Evolutionary conservation across 2,888 invertebrate genomes (phyloP), one percentile per base, ranked within the genome.

Genomic region (Parasteatoda lunata): DNA sequence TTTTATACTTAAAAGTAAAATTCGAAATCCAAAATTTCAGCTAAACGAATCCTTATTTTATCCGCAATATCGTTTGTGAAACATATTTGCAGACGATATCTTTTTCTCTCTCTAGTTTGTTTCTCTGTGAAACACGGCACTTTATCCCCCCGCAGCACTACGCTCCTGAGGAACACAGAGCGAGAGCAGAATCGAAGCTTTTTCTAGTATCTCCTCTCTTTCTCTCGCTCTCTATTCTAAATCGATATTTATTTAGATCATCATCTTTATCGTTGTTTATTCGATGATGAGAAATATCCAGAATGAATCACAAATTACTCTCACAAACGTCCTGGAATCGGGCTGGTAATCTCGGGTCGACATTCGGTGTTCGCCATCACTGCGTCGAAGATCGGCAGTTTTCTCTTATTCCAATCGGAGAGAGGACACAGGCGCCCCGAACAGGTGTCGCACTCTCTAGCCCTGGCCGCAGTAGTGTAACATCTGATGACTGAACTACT

Each of bases 381-480:
- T 86, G 76, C 77, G 71, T 81, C 71, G 77, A 86, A 78, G 65
- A 81, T 49, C 71, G 59, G 64, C 76, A 71, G 84, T 77, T 59
- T 59, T 59, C 59, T 59, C 84, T 71, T 77, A 72, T 84, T 84
- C 73, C 77, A 71, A 71, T 71, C 30, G 73, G 72, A 48, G 84
- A 77, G 73, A 84, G 80, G 76, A 78, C 78, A 84, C 80, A 71
- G 80, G 75, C 78, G 73, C 73, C 68, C 78, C 70, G 80, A 86
- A 86, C 86, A 86, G 86, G 81, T 86, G 86, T 86, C 86, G 86
- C 86, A 81, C 86, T 81, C 71, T 52, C 77, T 71, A 77, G 65
- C 86, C 72, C 81, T 72, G 80, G 86, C 81, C 86, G 81, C 81
- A 77, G 81, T 81, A 51, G 51, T 54, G 59, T 71, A 15, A 59